Percentiles rank a stretch among this genome's conserved stretches.
Evolutionary conservation across 2,888 invertebrate genomes (phyloP).

Genomic region (Acanthopleura granulata): DNA sequence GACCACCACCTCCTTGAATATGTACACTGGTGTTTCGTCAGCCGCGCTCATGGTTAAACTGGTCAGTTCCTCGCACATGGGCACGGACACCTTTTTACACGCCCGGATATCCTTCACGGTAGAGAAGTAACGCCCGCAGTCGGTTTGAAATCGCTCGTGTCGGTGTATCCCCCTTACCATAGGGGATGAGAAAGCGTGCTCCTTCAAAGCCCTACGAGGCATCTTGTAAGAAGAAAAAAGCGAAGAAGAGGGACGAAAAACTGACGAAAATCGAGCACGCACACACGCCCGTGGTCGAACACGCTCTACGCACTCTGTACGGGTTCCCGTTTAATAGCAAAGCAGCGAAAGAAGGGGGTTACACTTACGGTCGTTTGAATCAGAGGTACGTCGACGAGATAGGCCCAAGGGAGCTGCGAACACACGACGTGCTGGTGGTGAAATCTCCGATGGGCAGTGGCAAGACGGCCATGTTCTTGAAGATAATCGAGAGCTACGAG

Average conservation of each 20-base stretch:
- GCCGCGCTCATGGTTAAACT: neutral
- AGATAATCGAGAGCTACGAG: neutral
- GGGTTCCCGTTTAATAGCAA: too few relatives aligned
- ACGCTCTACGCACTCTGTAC: slow-evolving; percentile 7
- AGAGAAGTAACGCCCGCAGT: neutral
- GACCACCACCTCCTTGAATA: neutral
- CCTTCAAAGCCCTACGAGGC: neutral
- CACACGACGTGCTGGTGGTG: too few relatives aligned
- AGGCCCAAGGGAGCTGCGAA: too few relatives aligned
- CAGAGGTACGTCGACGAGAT: too few relatives aligned
- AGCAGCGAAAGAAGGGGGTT: too few relatives aligned
- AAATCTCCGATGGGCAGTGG: neutral
- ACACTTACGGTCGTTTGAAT: too few relatives aligned
- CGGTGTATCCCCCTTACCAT: neutral
- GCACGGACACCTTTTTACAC: neutral
- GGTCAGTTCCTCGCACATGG: neutral
- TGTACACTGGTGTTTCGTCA: neutral
- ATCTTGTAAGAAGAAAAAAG: neutral
- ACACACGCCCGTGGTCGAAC: neutral
- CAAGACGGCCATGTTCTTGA: neutral
- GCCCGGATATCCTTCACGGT: neutral
- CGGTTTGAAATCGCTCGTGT: neutral
- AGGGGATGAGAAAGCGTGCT: neutral
- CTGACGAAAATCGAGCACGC: neutral
- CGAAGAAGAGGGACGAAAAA: neutral